Percentiles rank a stretch among this genome's conserved stretches.
phyloP scores from a whole-genome alignment of 2,113 vertebrate species.

The Thymallus thymallus region DNA sequence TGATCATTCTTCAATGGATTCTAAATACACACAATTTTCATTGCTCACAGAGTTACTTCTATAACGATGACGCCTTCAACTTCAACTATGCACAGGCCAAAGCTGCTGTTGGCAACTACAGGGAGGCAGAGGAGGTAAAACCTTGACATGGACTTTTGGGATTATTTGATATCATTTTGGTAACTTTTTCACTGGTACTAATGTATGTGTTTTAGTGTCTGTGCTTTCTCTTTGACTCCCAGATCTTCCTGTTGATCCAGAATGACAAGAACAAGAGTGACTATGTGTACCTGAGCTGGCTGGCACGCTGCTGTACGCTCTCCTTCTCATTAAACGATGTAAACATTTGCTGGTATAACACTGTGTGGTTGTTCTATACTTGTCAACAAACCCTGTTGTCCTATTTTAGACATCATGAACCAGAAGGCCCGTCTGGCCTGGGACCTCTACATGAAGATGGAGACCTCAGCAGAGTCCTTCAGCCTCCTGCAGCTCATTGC shows the following conservation, averaged over 20 bases:
- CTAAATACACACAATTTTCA: not conserved
- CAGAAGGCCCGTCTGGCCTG: constrained; percentile 92
- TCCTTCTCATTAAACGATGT: not conserved
- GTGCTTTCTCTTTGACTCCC: not conserved
- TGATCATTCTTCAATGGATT: not conserved
- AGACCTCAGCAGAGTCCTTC: constrained; percentile 92
- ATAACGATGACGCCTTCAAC: constrained; percentile 86
- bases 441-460: constrained; percentile 97
- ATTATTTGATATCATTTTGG: not conserved
- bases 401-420: constrained; percentile 91
- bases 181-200: not conserved
- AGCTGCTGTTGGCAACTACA: constrained; percentile 82
- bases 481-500: constrained; percentile 93
- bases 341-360: not conserved
- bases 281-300: constrained; percentile 85
- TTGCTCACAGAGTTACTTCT: constrained; percentile 82
- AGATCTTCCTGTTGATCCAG: constrained; percentile 89
- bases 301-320: constrained; percentile 83
- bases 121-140: constrained; percentile 82
- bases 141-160: not conserved
- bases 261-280: constrained; percentile 88
- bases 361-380: not conserved
- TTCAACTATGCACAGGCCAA: constrained; percentile 91
- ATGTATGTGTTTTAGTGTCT: not conserved
- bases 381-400: not conserved